These are phyloP conservation scores for Procambarus clarkii DNA, from an alignment of 1,140 invertebrate species.

Conservation along the genomic window DNA sequence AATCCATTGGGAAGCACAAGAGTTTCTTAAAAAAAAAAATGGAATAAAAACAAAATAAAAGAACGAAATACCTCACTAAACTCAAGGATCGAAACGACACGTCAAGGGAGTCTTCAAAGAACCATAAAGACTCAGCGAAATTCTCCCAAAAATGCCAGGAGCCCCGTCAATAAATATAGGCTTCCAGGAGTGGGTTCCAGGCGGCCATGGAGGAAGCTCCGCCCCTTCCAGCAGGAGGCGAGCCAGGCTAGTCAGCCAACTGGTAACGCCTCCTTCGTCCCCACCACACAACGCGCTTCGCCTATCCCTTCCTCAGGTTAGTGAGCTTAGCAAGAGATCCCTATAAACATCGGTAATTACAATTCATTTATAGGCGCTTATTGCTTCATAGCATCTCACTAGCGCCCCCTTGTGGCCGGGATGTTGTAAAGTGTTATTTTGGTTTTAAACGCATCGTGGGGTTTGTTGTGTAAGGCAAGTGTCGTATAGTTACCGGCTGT, in stretches of 20 bases:
- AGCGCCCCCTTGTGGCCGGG: no score
- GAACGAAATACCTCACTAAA: background rate
- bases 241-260: background rate
- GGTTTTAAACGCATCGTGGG: no score
- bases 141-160: background rate
- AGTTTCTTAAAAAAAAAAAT: background rate
- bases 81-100: background rate
- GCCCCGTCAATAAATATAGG: background rate
- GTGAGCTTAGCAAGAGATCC: background rate
- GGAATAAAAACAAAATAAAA: background rate
- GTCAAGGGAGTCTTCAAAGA: background rate
- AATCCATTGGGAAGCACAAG: conserved; percentile 4
- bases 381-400: no score
- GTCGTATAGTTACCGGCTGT: no score
- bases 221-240: conserved; percentile 19
- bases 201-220: conserved; percentile 5
- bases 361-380: no score
- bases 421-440: no score
- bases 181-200: background rate
- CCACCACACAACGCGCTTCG: background rate
- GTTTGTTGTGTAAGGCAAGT: no score
- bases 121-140: background rate
- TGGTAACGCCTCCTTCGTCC: background rate
- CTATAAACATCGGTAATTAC: no score
- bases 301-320: background rate